phyloP scores from a whole-genome alignment of 2,888 invertebrate genomes.

The Rotaria macrura region DNA sequence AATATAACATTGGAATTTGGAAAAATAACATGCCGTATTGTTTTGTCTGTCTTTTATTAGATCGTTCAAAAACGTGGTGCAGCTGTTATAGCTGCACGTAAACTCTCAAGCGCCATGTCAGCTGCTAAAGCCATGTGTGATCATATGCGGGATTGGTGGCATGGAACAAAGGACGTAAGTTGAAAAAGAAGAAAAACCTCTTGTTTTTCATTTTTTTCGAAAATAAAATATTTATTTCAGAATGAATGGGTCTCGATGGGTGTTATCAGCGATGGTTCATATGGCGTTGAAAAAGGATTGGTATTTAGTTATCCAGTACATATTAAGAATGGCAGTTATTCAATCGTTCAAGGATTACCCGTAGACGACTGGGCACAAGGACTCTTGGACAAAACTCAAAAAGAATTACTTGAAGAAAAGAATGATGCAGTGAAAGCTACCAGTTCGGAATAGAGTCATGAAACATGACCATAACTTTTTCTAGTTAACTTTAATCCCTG shows the following conservation, averaged over 20 bases:
- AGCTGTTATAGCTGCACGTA: slow-evolving; percentile 87
- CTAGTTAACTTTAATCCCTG: background rate
- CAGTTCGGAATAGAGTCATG: background rate
- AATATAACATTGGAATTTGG: too few species aligned
- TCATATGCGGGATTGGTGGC: slow-evolving; percentile 92
- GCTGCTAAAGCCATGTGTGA: slow-evolving; percentile 97
- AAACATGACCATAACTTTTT: background rate
- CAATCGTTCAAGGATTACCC: slow-evolving; percentile 71
- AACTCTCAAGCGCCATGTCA: slow-evolving; percentile 95
- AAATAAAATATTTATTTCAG: background rate
- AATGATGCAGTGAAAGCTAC: slow-evolving; percentile 62
- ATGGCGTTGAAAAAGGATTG: slow-evolving; percentile 75
- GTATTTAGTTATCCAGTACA: slow-evolving; percentile 90
- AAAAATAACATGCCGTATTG: too few species aligned
- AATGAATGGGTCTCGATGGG: slow-evolving; percentile 80
- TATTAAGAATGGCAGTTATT: slow-evolving; percentile 64
- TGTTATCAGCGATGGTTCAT: slow-evolving; percentile 86
- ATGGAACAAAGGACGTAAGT: slow-evolving; percentile 59
- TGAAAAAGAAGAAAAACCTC: background rate
- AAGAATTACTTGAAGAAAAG: slow-evolving; percentile 77
- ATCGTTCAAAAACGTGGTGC: slow-evolving; percentile 89
- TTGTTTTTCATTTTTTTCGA: background rate
- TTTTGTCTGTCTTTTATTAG: background rate
- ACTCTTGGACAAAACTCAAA: slow-evolving; percentile 72
- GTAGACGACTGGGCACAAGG: slow-evolving; percentile 71